phyloP scores from a whole-genome alignment of 2,797 vertebrate genomes.

The Poecilia gillii region DNA sequence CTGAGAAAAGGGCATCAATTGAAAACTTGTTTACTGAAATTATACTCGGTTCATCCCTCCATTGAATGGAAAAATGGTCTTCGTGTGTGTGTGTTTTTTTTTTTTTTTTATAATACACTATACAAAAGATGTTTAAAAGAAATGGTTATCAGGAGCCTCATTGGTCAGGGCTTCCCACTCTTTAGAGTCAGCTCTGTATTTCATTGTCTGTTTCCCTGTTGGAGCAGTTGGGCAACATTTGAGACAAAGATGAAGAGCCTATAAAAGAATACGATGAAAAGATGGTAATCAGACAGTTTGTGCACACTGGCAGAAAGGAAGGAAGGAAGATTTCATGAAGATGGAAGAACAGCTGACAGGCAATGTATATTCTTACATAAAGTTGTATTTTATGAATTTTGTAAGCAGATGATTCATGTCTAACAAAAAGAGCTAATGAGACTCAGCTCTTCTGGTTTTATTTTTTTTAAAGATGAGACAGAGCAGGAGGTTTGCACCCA shows the following conservation, averaged over 20 bases:
- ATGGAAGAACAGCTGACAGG: conserved; percentile 14
- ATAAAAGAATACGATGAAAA: conserved; percentile 32
- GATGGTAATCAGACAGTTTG: conserved; percentile 38
- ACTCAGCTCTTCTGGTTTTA: background rate
- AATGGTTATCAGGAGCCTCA: conserved; percentile 28
- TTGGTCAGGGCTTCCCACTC: conserved; percentile 22
- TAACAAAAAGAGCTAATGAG: background rate
- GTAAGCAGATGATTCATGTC: conserved; percentile 4
- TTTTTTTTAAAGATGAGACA: background rate
- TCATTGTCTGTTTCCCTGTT: conserved; percentile 34
- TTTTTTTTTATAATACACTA: background rate
- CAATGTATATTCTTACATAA: background rate
- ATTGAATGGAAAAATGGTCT: conserved; percentile 15
- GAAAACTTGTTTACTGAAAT: background rate
- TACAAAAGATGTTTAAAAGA: conserved; percentile 22
- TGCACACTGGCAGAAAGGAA: conserved; percentile 37
- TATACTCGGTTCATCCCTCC: background rate
- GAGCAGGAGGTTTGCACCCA: background rate
- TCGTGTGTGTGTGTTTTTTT: background rate
- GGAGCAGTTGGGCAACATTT: conserved; percentile 28
- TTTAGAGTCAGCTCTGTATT: conserved; percentile 26
- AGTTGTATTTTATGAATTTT: conserved; percentile 12
- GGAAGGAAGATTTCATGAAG: conserved; percentile 28
- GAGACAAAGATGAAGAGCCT: conserved; percentile 44
- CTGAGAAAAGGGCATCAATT: background rate